A percentile compares a stretch with the other conserved stretches of the same genome.
phyloP scores from a whole-genome alignment of 2,888 invertebrate species.

The Tipula vernalis region DNA sequence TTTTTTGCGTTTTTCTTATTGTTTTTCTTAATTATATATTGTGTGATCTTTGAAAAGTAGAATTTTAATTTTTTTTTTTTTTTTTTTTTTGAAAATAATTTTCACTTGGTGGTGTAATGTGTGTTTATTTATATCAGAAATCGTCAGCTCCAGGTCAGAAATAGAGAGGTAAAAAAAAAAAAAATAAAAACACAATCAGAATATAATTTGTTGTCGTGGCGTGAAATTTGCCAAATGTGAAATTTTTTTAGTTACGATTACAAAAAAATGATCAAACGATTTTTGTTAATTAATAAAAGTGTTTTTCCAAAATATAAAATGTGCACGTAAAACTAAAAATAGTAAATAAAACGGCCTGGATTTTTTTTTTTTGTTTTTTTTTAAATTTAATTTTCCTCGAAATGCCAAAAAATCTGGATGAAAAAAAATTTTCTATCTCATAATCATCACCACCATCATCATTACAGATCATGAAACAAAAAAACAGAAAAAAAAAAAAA shows the following conservation, averaged over 20 bases:
- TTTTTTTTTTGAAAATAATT: background rate
- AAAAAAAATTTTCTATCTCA: conserved; percentile 4
- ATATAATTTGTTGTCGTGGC: background rate
- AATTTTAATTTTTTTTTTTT: background rate
- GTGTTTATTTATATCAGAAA: conserved; percentile 24
- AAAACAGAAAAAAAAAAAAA: background rate
- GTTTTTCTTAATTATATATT: conserved; percentile 13
- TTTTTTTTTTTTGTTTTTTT: background rate
- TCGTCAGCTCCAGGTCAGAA: conserved; percentile 26
- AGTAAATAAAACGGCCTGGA: conserved; percentile 8
- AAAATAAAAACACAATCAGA: background rate
- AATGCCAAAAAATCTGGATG: conserved; percentile 7
- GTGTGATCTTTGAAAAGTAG: background rate
- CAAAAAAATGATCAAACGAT: background rate
- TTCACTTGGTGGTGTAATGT: conserved; percentile 19
- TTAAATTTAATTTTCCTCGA: background rate
- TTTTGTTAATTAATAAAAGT: background rate
- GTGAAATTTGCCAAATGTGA: background rate
- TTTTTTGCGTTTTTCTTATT: conserved; percentile 14
- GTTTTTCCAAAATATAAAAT: background rate
- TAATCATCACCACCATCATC: background rate
- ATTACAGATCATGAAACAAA: background rate
- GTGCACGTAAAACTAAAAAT: conserved; percentile 1
- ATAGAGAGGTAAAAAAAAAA: conserved; percentile 17
- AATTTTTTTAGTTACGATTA: background rate